Base-by-base conservation (phyloP, 2,797 vertebrate genomes). In the Falco columbarius region DNA sequence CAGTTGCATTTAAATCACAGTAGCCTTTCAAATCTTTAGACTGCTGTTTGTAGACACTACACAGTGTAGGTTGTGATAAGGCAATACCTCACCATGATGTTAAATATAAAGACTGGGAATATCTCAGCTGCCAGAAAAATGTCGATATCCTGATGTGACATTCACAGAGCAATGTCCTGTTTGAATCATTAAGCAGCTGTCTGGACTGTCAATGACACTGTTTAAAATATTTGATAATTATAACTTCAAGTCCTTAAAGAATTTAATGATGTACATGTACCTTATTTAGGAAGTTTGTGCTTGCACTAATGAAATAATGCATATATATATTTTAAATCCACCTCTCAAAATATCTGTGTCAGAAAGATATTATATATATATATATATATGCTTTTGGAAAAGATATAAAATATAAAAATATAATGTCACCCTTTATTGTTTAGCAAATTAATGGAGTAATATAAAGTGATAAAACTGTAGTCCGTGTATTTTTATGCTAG, bases 1-100 rank as follows among this genome's bases (percentile, higher is more conserved):
- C 61, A 82, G 62, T 90, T 94, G 61, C 29, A 63, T 97, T 96
- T 96, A 97, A 92, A 91, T 96, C 14, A 40, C 96, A 91, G 46
- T 73, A 92, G 56, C 52, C 54, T 97, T 95, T 95, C 58, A 96
- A 83, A 61, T 96, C 56, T 96, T 83, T 89, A 66, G 81, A 56
- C 71, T 61, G 88, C 68, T 93, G 42, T 82, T 75, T 90, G 75
- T 90, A 94, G 90, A 85, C 77, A 77, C 73, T 84, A 88, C 76
- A 61, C 47, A 47, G 44, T 81, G 49, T 80, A 82, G 93, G 38
- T 58, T 56, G 63, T 88, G 61, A 76, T 70, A 87, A 96, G 90
- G 81, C 93, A 84, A 29, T 17, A 26, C 22, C 59, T 94, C 89
- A 70, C 68, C 49, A 4, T 59, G 26, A 17, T 90, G 47, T 79